These are phyloP conservation scores for Ptiloglossa arizonensis DNA, from an alignment of 1,140 invertebrate species.

Conservation along the genomic window DNA sequence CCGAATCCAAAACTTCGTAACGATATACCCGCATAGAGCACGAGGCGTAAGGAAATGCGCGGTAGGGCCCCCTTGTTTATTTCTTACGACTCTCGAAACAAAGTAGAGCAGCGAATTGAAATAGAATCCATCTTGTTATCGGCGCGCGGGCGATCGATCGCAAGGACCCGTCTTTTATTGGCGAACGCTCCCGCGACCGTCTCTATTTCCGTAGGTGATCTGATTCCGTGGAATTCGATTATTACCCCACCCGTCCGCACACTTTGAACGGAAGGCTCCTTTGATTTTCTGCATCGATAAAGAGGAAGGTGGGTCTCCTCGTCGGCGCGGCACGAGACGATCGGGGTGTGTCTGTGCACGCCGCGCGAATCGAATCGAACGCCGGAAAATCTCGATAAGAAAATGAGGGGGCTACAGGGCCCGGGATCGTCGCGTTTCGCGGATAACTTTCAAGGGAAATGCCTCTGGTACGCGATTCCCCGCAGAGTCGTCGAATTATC, in stretches of 20 bases:
- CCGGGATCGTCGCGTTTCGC: neutral
- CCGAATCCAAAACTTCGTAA: slow-evolving; percentile 35
- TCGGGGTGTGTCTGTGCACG: too few relatives aligned
- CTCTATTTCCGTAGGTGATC: slow-evolving; percentile 50
- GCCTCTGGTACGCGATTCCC: neutral
- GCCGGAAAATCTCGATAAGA: slow-evolving; percentile 7
- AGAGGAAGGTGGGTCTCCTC: neutral
- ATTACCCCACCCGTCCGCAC: slow-evolving; percentile 12
- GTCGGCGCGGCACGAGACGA: too few relatives aligned
- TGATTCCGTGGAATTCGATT: slow-evolving; percentile 56
- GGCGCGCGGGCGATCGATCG: slow-evolving; percentile 25
- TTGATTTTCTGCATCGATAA: slow-evolving; percentile 46
- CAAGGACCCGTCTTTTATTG: neutral
- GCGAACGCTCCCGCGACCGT: slow-evolving; percentile 34
- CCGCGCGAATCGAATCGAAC: slow-evolving; percentile 3
- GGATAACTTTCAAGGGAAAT: neutral
- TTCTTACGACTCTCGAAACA: neutral
- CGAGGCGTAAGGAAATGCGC: too few relatives aligned
- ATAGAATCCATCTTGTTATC: slow-evolving; percentile 46
- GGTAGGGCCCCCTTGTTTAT: slow-evolving; percentile 7
- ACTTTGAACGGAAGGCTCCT: slow-evolving; percentile 1
- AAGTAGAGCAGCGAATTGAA: slow-evolving; percentile 49
- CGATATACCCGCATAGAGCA: neutral
- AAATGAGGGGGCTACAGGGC: neutral
- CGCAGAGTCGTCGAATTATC: slow-evolving; percentile 23